Evolutionary conservation across 2,113 vertebrate species (phyloP).

Genomic region (Cervus canadensis): DNA sequence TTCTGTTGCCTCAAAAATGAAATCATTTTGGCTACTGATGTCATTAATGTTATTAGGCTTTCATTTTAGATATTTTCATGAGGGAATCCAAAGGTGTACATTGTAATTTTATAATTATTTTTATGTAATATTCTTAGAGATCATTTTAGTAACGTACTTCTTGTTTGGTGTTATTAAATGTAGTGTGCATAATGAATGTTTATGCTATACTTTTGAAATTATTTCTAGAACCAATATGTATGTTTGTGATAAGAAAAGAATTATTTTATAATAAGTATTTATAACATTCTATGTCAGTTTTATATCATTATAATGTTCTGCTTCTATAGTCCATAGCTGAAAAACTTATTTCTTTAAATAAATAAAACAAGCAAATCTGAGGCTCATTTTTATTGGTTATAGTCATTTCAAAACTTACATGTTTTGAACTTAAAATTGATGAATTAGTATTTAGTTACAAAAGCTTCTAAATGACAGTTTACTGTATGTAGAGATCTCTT

Average conservation of each 20-base stretch:
- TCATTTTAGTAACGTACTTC: neutral
- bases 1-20: neutral
- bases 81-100: neutral
- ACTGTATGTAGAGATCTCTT: neutral
- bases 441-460: constrained; percentile 26
- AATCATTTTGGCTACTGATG: neutral
- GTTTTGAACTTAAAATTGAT: constrained; percentile 24
- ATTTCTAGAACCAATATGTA: constrained; percentile 17
- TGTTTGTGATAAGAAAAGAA: neutral
- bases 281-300: neutral
- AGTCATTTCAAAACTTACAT: constrained; percentile 17
- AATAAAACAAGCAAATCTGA: neutral
- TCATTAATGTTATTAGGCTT: constrained; percentile 15
- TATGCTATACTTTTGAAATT: neutral
- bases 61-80: neutral
- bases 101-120: constrained; percentile 10
- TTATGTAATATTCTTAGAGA: constrained; percentile 16
- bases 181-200: neutral
- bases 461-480: constrained; percentile 10
- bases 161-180: neutral
- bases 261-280: neutral
- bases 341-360: constrained; percentile 35
- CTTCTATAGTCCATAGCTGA: neutral
- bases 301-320: neutral
- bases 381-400: neutral